Conservation (phyloP, 2,113 vertebrate species). For the Pyxicephalus adspersus region DNA sequence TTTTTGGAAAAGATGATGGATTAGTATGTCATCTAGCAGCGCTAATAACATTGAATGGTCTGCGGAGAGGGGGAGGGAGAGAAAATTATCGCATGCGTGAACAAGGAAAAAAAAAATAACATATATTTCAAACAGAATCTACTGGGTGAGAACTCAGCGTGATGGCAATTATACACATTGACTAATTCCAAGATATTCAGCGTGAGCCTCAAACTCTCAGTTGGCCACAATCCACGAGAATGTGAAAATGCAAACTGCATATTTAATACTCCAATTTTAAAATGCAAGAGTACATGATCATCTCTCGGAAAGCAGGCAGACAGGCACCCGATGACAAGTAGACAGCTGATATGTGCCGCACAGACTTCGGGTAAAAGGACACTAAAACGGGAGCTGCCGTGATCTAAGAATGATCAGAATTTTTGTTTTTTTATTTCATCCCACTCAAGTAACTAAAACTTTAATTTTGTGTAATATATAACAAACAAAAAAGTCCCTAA, state of each 20-base stretch:
- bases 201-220: constrained; percentile 49
- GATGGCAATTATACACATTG: constrained; percentile 54
- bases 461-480: too few relatives aligned
- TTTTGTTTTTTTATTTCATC: background rate
- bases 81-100: constrained; percentile 12
- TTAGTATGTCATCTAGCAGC: background rate
- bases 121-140: constrained; percentile 55
- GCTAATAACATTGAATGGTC: background rate
- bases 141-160: constrained; percentile 55
- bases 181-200: constrained; percentile 53
- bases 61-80: background rate
- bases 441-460: too few relatives aligned
- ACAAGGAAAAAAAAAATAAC: constrained; percentile 22
- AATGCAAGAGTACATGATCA: constrained; percentile 6
- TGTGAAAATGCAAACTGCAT: constrained; percentile 56
- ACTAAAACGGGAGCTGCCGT: background rate
- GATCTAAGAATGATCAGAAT: background rate
- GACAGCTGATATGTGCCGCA: too few relatives aligned
- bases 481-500: too few relatives aligned
- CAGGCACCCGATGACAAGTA: background rate
- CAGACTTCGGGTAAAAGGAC: too few relatives aligned
- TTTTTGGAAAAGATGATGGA: too few relatives aligned
- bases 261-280: constrained; percentile 53
- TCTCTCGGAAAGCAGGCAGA: background rate
- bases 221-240: constrained; percentile 55